phyloP scores from a whole-genome alignment of 37 sponge, comb jelly and placozoan genomes.

The Tethya wilhelma region DNA sequence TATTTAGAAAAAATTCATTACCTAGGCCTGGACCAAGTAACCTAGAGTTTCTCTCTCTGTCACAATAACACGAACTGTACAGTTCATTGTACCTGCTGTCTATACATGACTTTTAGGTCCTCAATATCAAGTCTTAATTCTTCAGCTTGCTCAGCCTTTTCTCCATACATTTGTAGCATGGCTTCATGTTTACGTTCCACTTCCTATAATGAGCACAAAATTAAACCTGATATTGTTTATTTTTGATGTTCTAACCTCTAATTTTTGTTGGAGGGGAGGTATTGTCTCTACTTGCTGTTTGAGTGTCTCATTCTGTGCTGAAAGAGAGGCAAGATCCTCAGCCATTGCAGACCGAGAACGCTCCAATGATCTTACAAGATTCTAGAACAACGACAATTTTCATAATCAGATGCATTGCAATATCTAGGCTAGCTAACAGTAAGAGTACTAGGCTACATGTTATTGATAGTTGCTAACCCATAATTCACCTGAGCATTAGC shows the following conservation, averaged over 20 bases:
- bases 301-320: constrained; percentile 55
- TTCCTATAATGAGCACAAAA: constrained; percentile 51
- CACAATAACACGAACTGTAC: too few relatives aligned
- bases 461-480: neutral
- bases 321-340: constrained; percentile 57
- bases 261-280: constrained; percentile 35
- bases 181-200: constrained; percentile 85
- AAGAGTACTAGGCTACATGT: neutral
- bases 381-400: constrained; percentile 27
- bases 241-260: constrained; percentile 49
- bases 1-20: neutral
- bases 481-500: constrained; percentile 65
- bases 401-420: neutral
- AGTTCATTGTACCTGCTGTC: constrained; percentile 59
- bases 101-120: constrained; percentile 95
- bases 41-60: neutral
- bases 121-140: constrained; percentile 93
- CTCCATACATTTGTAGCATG: constrained; percentile 98
- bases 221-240: neutral
- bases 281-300: constrained; percentile 46
- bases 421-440: neutral
- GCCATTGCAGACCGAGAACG: constrained; percentile 69
- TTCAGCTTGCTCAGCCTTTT: constrained; percentile 95
- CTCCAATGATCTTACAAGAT: constrained; percentile 67
- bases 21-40: neutral